Base-by-base conservation (phyloP, 1,140 invertebrate species). In the Anastrepha ludens region DNA sequence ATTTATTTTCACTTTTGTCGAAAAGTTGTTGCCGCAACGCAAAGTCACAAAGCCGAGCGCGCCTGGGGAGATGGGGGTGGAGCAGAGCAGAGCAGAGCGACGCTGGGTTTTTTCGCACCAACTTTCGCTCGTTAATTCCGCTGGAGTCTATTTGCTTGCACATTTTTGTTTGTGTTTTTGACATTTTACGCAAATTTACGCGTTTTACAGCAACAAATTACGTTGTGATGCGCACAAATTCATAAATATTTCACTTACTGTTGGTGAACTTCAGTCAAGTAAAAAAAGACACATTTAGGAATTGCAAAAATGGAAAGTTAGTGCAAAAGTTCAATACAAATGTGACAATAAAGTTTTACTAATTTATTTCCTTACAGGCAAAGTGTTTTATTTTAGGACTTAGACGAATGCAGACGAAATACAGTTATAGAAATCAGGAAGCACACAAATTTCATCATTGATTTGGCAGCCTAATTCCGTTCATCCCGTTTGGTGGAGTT, bases 1-100 rank as follows among this genome's bases (percentile, higher is more conserved):
- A 81, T 81, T 81, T 81, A 81, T 81, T 81, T 81, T 81, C 74
- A 81, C 74, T 81, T 81, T 81, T 55, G 74, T 55, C 74, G 74
- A 81, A 81, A 81, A 81, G 74, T 81, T 81, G 8, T 74, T 74
- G 1, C 70, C 70, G n/a, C 47, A 81, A 55, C 47, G 74, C 74
- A n/a, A 5, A 29, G 47, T 20, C 47, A 81, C 47, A 81, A 81
- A 20, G 47, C 39, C n/a, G 11, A 81, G 41, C 47, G 7, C 2
- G 17, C 17, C 47, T 29, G 29, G 29, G 29, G 29, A 29, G 29
- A 17, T 47, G 17, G 15, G 29, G 29, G 44, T 47, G 29, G 47
- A 55, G 47, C 74, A 55, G 20, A 41, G 47, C 74, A 55, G 20
- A 41, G 39, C 17, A 50, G 74, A 50, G 3, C 64, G 29, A 67